Conservation (phyloP, 2,113 vertebrate species). For the Varanus komodoensis region DNA sequence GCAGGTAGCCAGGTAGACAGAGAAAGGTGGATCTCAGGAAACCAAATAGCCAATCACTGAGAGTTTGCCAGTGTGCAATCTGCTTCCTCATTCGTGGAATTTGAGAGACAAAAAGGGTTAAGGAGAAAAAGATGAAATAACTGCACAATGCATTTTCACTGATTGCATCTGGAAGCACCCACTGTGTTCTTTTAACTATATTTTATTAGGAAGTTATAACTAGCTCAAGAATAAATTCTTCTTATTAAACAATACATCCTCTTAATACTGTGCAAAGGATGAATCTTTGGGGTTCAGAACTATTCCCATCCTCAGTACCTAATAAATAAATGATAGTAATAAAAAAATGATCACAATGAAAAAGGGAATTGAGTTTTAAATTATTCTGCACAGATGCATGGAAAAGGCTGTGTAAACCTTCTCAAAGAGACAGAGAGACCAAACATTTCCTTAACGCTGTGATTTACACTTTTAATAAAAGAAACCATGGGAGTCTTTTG, state of each 20-base stretch:
- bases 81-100: too few species aligned
- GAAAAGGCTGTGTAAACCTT: background rate
- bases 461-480: slow-evolving; percentile 42
- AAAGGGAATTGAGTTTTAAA: slow-evolving; percentile 22
- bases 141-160: too few species aligned
- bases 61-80: too few species aligned
- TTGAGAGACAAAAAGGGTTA: too few species aligned
- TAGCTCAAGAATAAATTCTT: slow-evolving; percentile 33
- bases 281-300: slow-evolving; percentile 19
- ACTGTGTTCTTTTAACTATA: background rate
- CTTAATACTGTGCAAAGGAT: slow-evolving; percentile 14
- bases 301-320: background rate
- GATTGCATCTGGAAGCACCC: too few species aligned
- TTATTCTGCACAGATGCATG: slow-evolving; percentile 30
- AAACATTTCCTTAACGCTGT: slow-evolving; percentile 24
- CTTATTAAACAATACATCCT: slow-evolving; percentile 37
- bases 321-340: slow-evolving; percentile 36
- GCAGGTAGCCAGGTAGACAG: background rate
- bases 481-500: slow-evolving; percentile 16
- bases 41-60: background rate
- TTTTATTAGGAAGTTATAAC: slow-evolving; percentile 19
- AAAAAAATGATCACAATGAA: slow-evolving; percentile 33
- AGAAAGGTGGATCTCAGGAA: background rate
- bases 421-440: slow-evolving; percentile 1
- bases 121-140: too few species aligned